These are phyloP conservation scores for Ancistrus triradiatus DNA, from an alignment of 2,113 vertebrate species.

Conservation along the genomic window DNA sequence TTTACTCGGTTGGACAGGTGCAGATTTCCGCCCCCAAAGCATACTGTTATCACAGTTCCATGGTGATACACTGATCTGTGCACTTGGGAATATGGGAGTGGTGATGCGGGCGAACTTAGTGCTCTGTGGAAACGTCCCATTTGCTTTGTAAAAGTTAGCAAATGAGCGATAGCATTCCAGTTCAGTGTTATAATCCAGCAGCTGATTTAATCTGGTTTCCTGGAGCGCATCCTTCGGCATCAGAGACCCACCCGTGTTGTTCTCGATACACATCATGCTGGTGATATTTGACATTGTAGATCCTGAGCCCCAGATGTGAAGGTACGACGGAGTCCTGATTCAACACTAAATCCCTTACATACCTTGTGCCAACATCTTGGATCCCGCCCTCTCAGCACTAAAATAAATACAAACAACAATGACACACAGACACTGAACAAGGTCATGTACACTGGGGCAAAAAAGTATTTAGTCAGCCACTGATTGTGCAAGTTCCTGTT, in stretches of 20 bases:
- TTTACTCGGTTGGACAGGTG: slow-evolving; percentile 81
- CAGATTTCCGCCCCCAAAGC: slow-evolving; percentile 81
- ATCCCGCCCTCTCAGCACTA: slow-evolving; percentile 58
- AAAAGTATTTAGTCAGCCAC: too few species aligned
- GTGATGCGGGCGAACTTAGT: slow-evolving; percentile 93
- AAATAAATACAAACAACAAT: slow-evolving; percentile 62
- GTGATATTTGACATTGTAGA: slow-evolving; percentile 83
- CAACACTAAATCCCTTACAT: slow-evolving; percentile 59
- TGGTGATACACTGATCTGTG: slow-evolving; percentile 90
- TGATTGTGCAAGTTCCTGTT: too few species aligned
- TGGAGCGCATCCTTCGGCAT: slow-evolving; percentile 91
- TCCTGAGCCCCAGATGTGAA: slow-evolving; percentile 46
- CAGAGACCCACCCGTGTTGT: slow-evolving; percentile 80
- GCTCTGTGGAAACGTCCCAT: slow-evolving; percentile 88
- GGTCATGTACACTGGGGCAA: slow-evolving; percentile 39
- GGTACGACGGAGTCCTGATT: slow-evolving; percentile 52
- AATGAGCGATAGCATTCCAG: slow-evolving; percentile 94
- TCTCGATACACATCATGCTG: slow-evolving; percentile 90
- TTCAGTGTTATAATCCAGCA: slow-evolving; percentile 96
- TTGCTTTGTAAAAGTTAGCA: slow-evolving; percentile 92
- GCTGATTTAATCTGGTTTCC: slow-evolving; percentile 87
- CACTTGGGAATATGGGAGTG: slow-evolving; percentile 89
- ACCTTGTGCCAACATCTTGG: slow-evolving; percentile 67
- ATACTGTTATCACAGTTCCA: slow-evolving; percentile 92
- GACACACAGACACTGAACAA: slow-evolving; percentile 52